phyloP scores from a whole-genome alignment of 2,888 invertebrate species.

The Andrena camellia region DNA sequence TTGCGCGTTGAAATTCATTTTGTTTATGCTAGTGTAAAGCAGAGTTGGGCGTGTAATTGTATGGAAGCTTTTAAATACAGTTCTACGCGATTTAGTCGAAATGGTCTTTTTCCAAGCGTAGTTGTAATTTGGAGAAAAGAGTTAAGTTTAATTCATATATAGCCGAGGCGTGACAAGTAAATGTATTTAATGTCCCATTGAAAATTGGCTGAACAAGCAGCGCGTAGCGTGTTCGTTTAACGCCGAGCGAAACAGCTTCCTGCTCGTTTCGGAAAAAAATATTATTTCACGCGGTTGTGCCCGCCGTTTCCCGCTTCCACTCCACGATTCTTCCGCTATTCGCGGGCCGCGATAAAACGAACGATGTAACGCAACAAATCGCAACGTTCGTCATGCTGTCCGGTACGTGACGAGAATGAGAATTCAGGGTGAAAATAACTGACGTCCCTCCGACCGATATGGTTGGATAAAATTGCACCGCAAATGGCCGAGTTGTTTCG shows the following conservation, averaged over 20 bases:
- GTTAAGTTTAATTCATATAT: not conserved
- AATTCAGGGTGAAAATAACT: slow-evolving; percentile 57
- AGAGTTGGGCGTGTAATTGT: too few relatives aligned
- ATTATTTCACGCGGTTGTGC: slow-evolving; percentile 15
- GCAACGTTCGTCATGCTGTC: slow-evolving; percentile 55
- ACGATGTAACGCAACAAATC: slow-evolving; percentile 50
- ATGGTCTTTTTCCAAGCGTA: not conserved
- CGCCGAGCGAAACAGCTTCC: slow-evolving; percentile 12
- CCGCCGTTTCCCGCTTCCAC: slow-evolving; percentile 13
- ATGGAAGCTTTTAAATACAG: too few relatives aligned
- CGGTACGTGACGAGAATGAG: slow-evolving; percentile 62
- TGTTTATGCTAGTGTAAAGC: not conserved
- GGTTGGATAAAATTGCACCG: slow-evolving; percentile 55
- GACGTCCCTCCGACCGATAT: slow-evolving; percentile 45
- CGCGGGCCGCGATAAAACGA: slow-evolving; percentile 48
- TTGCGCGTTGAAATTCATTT: not conserved
- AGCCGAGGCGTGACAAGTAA: not conserved
- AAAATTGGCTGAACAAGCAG: slow-evolving; percentile 14
- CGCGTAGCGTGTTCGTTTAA: not conserved
- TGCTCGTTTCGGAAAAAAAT: slow-evolving; percentile 30
- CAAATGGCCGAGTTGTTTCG: slow-evolving; percentile 53
- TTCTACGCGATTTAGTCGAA: not conserved
- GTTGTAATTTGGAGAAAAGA: not conserved
- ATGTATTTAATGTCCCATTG: not conserved
- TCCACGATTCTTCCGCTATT: slow-evolving; percentile 35